These are phyloP conservation scores for Sparidentex hasta DNA, from an alignment of 2,797 vertebrate genomes.

Conservation along the genomic window DNA sequence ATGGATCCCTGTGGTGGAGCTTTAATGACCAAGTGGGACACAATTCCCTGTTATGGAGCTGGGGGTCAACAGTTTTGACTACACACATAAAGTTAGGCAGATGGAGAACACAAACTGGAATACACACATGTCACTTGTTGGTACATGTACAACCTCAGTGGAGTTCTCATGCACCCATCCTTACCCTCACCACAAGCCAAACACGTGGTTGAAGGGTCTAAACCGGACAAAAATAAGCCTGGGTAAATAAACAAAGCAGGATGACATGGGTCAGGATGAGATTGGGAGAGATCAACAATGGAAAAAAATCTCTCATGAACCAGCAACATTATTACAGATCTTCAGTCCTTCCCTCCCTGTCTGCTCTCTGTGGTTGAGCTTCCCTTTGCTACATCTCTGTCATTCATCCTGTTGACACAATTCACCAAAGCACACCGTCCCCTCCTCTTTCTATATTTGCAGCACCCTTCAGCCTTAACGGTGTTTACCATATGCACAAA, in stretches of 20 bases:
- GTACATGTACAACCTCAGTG: background rate
- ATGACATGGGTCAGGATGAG: constrained; percentile 40
- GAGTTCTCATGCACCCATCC: constrained; percentile 43
- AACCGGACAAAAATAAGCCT: constrained; percentile 67
- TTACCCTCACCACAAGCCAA: constrained; percentile 40
- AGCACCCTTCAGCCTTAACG: constrained; percentile 7
- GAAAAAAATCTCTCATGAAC: constrained; percentile 59
- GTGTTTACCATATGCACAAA: constrained; percentile 41
- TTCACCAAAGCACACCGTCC: constrained; percentile 18
- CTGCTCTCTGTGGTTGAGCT: constrained; percentile 30
- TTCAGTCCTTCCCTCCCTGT: constrained; percentile 11
- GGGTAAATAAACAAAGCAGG: constrained; percentile 71
- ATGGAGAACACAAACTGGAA: constrained; percentile 49
- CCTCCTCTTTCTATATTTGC: constrained; percentile 58
- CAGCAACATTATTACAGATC: constrained; percentile 59
- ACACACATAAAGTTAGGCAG: constrained; percentile 24
- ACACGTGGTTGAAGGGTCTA: constrained; percentile 26
- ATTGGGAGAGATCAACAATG: constrained; percentile 65
- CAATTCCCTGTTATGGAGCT: constrained; percentile 72
- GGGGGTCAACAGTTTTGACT: constrained; percentile 50
- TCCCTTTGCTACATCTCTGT: constrained; percentile 11
- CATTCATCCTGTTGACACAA: constrained; percentile 38
- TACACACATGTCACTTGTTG: constrained; percentile 28
- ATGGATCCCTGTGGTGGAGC: constrained; percentile 57
- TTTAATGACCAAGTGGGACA: constrained; percentile 61